Conservation (phyloP, 2,113 vertebrate species). For the Aepyceros melampus region DNA sequence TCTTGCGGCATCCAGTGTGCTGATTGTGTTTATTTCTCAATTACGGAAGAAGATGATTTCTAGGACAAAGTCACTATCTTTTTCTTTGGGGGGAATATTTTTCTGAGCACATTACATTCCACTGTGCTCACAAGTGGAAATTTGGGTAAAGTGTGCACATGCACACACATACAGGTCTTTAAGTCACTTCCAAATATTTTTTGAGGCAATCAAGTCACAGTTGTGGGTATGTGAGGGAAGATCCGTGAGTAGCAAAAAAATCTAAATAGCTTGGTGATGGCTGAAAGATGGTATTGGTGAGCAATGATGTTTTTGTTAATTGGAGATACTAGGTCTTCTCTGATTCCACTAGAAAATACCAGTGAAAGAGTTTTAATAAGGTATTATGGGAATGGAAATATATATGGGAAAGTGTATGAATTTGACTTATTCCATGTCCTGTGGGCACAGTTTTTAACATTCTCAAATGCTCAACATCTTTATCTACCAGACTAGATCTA, state of each 20-base stretch:
- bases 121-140: neutral
- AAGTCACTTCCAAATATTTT: neutral
- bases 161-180: neutral
- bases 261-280: neutral
- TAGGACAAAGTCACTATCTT: neutral
- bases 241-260: neutral
- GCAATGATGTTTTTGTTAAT: neutral
- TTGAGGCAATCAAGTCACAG: neutral
- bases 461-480: neutral
- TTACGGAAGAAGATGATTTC: neutral
- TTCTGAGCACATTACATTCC: neutral
- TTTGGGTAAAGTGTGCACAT: neutral
- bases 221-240: neutral
- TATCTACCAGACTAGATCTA: neutral
- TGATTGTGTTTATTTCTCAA: neutral
- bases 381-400: neutral
- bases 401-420: neutral
- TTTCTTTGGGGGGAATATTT: neutral
- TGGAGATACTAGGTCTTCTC: neutral
- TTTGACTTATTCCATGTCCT: neutral
- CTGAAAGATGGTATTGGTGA: neutral
- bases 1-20: neutral
- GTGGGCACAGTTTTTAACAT: neutral
- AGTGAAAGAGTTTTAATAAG: neutral
- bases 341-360: conserved; percentile 7